These are phyloP conservation scores for Motacilla tschutschensis DNA, from an alignment of 2,113 vertebrate species.

Conservation along the genomic window DNA sequence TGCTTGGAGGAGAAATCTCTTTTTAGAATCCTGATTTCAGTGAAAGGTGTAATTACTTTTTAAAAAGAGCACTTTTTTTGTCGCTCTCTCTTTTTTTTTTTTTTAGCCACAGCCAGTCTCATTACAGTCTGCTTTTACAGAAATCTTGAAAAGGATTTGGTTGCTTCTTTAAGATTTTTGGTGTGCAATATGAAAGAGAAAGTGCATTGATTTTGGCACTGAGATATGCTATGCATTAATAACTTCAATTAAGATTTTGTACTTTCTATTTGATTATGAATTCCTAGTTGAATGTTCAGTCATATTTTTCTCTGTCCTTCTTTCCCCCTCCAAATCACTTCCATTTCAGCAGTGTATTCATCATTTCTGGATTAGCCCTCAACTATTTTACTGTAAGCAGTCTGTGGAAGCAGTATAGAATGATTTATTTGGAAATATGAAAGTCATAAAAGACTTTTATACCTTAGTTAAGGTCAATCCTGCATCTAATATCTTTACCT, in stretches of 20 bases:
- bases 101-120: not conserved
- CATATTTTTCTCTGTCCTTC: not conserved
- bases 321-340: not conserved
- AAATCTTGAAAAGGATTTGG: not conserved
- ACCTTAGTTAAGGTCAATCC: not conserved
- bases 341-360: not conserved
- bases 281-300: not conserved
- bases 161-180: not conserved
- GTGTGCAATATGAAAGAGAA: not conserved
- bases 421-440: not conserved
- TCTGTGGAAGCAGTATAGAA: not conserved
- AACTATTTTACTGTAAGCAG: not conserved
- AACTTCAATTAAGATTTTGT: not conserved
- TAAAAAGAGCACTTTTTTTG: not conserved
- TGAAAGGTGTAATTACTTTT: not conserved
- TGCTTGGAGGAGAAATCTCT: not conserved
- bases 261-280: not conserved
- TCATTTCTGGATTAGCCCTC: not conserved
- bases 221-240: not conserved
- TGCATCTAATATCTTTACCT: not conserved
- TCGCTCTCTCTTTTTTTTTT: fast-evolving
- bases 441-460: not conserved
- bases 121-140: not conserved
- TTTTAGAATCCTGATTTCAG: not conserved
- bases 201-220: not conserved